These are phyloP conservation scores for Drosophila colorata DNA, from an alignment of 2,888 invertebrate species.

Conservation along the genomic window DNA sequence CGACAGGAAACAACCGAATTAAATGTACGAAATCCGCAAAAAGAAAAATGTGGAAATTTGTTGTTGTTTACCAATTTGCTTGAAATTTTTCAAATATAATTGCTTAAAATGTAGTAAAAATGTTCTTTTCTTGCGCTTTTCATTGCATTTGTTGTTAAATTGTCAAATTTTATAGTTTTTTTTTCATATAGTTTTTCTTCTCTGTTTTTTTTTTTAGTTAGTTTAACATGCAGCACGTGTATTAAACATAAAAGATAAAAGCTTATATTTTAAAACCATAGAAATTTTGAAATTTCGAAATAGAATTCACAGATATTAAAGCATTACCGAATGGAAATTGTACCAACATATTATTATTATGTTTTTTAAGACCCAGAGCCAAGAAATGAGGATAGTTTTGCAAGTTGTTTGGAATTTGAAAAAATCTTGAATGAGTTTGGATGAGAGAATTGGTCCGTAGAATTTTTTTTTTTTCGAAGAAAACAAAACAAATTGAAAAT, in stretches of 20 bases:
- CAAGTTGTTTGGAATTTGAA: conserved; percentile 24
- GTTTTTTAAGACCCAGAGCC: conserved; percentile 32
- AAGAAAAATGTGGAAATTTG: conserved; percentile 52
- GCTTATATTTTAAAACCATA: conserved; percentile 28
- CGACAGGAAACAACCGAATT: conserved; percentile 36
- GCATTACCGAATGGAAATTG: conserved; percentile 27
- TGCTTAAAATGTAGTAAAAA: conserved; percentile 17
- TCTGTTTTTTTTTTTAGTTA: conserved; percentile 28
- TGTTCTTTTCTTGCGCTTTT: conserved; percentile 33
- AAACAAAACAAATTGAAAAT: conserved; percentile 45
- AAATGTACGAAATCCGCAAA: conserved; percentile 21
- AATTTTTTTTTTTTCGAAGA: conserved; percentile 5
- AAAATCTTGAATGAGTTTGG: conserved; percentile 34
- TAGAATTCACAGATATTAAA: conserved; percentile 14
- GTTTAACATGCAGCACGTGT: conserved; percentile 58
- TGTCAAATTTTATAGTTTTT: not conserved
- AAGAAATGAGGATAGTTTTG: conserved; percentile 41
- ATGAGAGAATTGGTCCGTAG: conserved; percentile 29
- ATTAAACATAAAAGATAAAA: conserved; percentile 52
- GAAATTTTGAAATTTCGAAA: conserved; percentile 5
- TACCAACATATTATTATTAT: conserved; percentile 23
- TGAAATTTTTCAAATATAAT: conserved; percentile 1
- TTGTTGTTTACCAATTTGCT: conserved; percentile 24
- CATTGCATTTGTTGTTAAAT: conserved; percentile 42
- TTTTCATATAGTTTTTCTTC: conserved; percentile 11